These are phyloP conservation scores for Nyctibius bracteatus DNA, from an alignment of 2,113 vertebrate species.

Conservation along the genomic window DNA sequence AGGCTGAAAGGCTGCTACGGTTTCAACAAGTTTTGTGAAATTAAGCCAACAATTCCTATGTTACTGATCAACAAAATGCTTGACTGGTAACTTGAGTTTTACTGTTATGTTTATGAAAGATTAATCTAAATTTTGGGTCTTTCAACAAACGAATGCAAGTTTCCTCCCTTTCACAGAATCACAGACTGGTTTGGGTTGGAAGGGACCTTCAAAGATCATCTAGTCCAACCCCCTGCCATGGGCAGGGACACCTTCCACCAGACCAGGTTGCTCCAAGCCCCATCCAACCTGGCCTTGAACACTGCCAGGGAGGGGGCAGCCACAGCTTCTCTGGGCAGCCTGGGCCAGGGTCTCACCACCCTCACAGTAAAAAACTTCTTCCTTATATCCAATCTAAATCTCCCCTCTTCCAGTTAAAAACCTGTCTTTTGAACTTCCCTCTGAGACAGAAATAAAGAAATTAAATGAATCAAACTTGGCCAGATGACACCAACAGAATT, in stretches of 20 bases:
- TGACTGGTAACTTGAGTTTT: neutral
- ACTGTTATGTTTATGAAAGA: neutral
- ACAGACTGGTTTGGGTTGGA: neutral
- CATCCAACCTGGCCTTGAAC: neutral
- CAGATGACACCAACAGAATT: neutral
- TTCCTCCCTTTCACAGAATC: neutral
- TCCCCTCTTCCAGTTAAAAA: neutral
- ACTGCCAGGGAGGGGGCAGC: neutral
- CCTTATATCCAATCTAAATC: neutral
- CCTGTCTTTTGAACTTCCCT: neutral
- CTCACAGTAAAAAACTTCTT: rapidly evolving
- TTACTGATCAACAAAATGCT: neutral
- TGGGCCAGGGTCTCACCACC: neutral
- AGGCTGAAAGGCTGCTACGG: neutral
- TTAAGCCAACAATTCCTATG: neutral
- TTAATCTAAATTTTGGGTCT: neutral
- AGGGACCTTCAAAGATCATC: neutral
- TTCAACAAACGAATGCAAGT: neutral
- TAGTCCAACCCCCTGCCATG: no score
- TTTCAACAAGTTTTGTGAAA: neutral
- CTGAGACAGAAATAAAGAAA: neutral
- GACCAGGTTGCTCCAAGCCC: neutral
- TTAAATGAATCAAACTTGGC: neutral
- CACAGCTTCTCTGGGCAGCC: neutral
- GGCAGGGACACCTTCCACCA: no score